These are phyloP conservation scores for Coecobrya sp. DNA, from an alignment of 2,888 invertebrate genomes.

Conservation along the genomic window DNA sequence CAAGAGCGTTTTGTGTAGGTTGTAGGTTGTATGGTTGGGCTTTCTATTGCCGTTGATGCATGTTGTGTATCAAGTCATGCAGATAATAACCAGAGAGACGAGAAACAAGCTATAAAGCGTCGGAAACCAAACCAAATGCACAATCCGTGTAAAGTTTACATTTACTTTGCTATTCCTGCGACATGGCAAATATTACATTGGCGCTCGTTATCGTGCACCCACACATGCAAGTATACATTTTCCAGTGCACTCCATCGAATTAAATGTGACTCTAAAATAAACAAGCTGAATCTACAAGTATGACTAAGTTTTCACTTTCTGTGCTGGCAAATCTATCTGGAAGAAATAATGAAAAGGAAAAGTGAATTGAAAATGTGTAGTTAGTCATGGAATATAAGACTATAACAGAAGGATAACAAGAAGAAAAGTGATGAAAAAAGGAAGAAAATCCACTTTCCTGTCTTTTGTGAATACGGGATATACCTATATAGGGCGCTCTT, in stretches of 20 bases:
- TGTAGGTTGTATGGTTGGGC: neutral
- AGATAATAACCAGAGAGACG: conserved; percentile 14
- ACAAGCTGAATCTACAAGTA: neutral
- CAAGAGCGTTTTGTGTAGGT: neutral
- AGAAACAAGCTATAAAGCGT: conserved; percentile 15
- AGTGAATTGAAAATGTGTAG: neutral
- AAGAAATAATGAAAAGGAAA: conserved; percentile 15
- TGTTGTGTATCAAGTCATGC: conserved; percentile 42
- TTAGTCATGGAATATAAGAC: too few species aligned
- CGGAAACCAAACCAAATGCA: conserved; percentile 59
- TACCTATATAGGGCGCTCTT: neutral
- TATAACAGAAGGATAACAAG: neutral
- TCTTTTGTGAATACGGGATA: neutral
- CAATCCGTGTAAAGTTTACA: conserved; percentile 44
- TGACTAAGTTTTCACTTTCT: neutral
- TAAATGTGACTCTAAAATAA: conserved; percentile 16
- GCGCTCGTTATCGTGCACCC: conserved; percentile 41
- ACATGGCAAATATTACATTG: neutral
- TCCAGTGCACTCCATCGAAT: conserved; percentile 63
- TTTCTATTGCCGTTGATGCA: neutral
- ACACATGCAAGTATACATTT: neutral
- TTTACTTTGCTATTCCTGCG: neutral
- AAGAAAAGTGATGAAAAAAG: conserved; percentile 14
- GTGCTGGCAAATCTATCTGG: neutral
- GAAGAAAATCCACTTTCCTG: neutral